Evolutionary conservation across 2,888 invertebrate genomes (phyloP).

Genomic region (Rugalucina vietnamica): DNA sequence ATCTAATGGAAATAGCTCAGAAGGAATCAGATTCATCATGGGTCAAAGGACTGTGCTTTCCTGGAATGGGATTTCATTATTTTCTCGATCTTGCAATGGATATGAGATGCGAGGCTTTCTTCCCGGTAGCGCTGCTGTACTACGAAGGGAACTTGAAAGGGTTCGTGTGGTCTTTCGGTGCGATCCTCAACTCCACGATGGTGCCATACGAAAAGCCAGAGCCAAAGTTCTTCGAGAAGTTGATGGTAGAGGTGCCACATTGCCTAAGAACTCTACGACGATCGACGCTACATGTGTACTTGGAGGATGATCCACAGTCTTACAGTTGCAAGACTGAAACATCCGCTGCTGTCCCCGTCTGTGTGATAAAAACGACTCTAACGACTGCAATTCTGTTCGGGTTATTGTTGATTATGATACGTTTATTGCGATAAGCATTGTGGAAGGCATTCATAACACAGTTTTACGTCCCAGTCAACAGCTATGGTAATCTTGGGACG

Average conservation of each 20-base stretch:
- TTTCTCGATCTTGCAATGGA: not conserved
- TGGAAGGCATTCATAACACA: no score
- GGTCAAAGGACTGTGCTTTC: constrained; percentile 14
- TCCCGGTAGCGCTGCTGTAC: not conserved
- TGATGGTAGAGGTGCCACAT: not conserved
- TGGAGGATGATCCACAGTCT: not conserved
- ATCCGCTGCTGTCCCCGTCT: no score
- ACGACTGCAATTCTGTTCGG: no score
- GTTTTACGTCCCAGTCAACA: no score
- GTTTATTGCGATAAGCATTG: no score
- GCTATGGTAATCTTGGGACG: no score
- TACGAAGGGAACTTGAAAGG: constrained; percentile 12
- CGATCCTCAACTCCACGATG: constrained; percentile 6
- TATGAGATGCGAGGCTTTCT: constrained; percentile 10
- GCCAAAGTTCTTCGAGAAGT: not conserved
- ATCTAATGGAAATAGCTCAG: constrained; percentile 8
- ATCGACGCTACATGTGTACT: constrained; percentile 11
- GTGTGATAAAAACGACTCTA: no score
- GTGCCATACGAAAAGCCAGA: constrained; percentile 4
- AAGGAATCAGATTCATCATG: not conserved
- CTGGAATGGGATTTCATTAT: constrained; percentile 23
- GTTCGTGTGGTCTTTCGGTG: constrained; percentile 11
- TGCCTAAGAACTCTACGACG: not conserved
- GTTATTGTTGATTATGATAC: no score
- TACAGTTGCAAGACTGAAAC: not conserved